Conservation (phyloP, 2,113 vertebrate species). For the Poecilia latipinna region DNA sequence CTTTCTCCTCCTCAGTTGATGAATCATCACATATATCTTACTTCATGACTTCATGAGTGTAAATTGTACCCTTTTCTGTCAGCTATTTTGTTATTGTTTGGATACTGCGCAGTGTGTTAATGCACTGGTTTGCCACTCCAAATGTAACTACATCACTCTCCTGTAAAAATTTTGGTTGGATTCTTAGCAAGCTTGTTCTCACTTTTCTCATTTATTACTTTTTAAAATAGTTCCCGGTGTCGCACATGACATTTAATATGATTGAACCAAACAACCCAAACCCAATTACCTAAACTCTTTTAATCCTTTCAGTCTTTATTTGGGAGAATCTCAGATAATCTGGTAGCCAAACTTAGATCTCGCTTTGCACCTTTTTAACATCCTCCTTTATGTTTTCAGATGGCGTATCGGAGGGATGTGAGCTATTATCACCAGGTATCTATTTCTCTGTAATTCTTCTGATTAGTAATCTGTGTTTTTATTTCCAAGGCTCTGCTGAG, state of each 20-base stretch:
- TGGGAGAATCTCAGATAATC: conserved; percentile 3
- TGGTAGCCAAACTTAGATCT: not conserved
- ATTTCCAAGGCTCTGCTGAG: conserved; percentile 43
- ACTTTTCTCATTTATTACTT: not conserved
- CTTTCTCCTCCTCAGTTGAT: too few species aligned
- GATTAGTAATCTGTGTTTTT: conserved; percentile 45
- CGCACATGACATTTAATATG: too few species aligned
- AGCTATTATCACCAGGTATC: conserved; percentile 84
- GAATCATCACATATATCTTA: too few species aligned
- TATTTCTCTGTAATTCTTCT: conserved; percentile 41
- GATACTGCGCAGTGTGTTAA: too few species aligned
- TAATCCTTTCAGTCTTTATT: not conserved
- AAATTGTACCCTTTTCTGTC: too few species aligned
- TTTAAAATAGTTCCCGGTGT: not conserved
- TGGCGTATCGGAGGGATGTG: conserved; percentile 80
- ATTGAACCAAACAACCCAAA: not conserved
- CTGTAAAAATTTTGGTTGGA: not conserved
- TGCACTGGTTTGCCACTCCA: not conserved
- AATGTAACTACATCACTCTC: not conserved
- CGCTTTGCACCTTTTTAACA: conserved; percentile 11
- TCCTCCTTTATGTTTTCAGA: conserved; percentile 68
- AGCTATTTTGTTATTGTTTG: too few species aligned
- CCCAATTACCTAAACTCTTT: not conserved
- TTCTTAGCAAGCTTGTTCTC: not conserved
- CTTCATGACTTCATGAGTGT: too few species aligned